phyloP scores from a whole-genome alignment of 2,113 vertebrate genomes.

The Scomber scombrus region DNA sequence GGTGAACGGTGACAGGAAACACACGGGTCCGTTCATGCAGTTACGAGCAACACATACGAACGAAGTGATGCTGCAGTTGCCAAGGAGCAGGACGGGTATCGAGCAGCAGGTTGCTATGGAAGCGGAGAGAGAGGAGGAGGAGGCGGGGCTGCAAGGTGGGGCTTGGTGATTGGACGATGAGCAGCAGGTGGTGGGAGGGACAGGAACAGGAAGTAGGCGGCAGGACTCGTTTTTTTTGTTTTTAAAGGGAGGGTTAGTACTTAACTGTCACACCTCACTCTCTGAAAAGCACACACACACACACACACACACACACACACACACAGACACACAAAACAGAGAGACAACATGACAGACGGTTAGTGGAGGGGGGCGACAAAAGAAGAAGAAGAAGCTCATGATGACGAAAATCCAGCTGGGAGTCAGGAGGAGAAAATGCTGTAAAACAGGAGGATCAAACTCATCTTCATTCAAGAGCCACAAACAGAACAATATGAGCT shows the following conservation, averaged over 20 bases:
- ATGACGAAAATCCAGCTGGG: slow-evolving; percentile 18
- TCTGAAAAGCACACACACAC: slow-evolving; percentile 80
- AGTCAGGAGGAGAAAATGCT: slow-evolving; percentile 2
- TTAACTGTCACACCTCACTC: slow-evolving; percentile 81
- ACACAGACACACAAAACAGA: slow-evolving; percentile 32
- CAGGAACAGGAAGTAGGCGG: slow-evolving; percentile 50
- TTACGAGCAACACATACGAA: slow-evolving; percentile 61
- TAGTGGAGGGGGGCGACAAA: slow-evolving; percentile 14
- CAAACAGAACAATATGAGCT: too few species aligned
- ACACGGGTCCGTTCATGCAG: slow-evolving; percentile 28
- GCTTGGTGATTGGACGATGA: slow-evolving; percentile 69
- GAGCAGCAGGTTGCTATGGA: slow-evolving; percentile 61
- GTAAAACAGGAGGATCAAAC: too few species aligned
- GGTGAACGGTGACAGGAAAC: background rate
- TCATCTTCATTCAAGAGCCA: too few species aligned
- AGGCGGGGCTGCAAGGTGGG: too few species aligned
- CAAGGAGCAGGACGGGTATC: slow-evolving; percentile 51
- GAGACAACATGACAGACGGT: slow-evolving; percentile 50
- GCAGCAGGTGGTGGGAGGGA: slow-evolving; percentile 45
- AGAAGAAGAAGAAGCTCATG: background rate
- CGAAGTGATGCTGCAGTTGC: slow-evolving; percentile 55
- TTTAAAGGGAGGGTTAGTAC: slow-evolving; percentile 60
- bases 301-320: background rate
- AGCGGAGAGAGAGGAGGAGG: slow-evolving; percentile 55
- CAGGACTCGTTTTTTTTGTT: slow-evolving; percentile 32